Conservation (phyloP, 2,797 vertebrate genomes). For the Pangasius sanitwongsei region DNA sequence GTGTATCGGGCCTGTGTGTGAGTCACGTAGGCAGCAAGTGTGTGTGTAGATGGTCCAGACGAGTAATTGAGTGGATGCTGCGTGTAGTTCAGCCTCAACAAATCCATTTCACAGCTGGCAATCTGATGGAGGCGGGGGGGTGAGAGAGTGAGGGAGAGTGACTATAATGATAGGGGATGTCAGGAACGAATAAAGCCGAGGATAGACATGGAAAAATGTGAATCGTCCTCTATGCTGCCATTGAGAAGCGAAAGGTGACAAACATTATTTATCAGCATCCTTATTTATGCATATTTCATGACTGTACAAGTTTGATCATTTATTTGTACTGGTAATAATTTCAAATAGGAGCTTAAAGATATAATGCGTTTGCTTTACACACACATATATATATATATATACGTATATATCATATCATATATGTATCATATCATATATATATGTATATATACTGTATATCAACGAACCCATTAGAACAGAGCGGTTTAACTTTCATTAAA, state of each 20-base stretch:
- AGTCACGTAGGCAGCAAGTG: background rate
- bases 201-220: background rate
- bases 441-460: no score
- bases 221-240: background rate
- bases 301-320: background rate
- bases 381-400: no score
- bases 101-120: conserved; percentile 76
- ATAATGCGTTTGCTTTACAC: no score
- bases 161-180: conserved; percentile 57
- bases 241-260: background rate
- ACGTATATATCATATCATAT: no score
- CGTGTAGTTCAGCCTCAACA: conserved; percentile 70
- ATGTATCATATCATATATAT: no score
- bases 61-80: conserved; percentile 71
- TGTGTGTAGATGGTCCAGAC: conserved; percentile 45
- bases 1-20: background rate
- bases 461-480: background rate
- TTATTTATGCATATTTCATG: background rate
- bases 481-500: background rate
- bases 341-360: background rate
- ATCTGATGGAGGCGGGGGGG: conserved; percentile 40
- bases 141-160: conserved; percentile 42
- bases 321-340: background rate
- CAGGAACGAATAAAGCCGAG: background rate
- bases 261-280: background rate